Evolutionary conservation across 1,140 invertebrate genomes (phyloP).

Genomic region (Druon quercuslanigerum): DNA sequence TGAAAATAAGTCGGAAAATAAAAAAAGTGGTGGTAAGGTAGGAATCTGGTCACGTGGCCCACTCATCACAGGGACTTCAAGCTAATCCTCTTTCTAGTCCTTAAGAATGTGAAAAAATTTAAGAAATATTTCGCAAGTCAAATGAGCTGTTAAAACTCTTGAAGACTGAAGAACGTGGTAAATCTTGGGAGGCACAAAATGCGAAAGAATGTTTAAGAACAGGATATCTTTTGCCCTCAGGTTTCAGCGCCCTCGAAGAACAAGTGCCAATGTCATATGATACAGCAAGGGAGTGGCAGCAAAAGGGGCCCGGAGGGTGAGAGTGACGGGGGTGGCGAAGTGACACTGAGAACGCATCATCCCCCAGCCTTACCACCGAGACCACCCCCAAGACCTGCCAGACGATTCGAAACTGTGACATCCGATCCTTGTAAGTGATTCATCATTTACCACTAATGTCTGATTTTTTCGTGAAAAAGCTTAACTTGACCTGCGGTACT

Average conservation of each 20-base stretch:
- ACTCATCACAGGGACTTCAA: no score
- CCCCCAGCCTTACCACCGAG: constrained; percentile 71
- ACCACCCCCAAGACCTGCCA: constrained; percentile 68
- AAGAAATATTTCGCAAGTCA: not conserved
- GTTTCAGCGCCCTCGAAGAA: constrained; percentile 66
- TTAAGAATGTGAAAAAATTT: no score
- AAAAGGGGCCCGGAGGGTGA: constrained; percentile 63
- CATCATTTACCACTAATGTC: not conserved
- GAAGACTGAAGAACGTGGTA: not conserved
- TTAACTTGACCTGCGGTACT: not conserved
- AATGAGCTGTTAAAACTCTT: constrained; percentile 1
- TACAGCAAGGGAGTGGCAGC: constrained; percentile 60
- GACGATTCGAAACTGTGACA: constrained; percentile 65
- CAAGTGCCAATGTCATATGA: constrained; percentile 72
- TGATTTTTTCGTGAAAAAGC: not conserved
- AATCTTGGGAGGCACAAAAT: constrained; percentile 34
- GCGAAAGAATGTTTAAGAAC: constrained; percentile 38
- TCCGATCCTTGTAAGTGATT: constrained; percentile 65
- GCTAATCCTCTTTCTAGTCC: no score
- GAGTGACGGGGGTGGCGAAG: constrained; percentile 58
- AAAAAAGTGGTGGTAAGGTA: no score
- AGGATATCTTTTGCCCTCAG: constrained; percentile 56
- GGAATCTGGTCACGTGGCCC: no score
- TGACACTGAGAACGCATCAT: constrained; percentile 69
- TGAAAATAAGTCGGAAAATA: no score